phyloP scores from a whole-genome alignment of 2,888 invertebrate genomes.

The Epinotia ramella region DNA sequence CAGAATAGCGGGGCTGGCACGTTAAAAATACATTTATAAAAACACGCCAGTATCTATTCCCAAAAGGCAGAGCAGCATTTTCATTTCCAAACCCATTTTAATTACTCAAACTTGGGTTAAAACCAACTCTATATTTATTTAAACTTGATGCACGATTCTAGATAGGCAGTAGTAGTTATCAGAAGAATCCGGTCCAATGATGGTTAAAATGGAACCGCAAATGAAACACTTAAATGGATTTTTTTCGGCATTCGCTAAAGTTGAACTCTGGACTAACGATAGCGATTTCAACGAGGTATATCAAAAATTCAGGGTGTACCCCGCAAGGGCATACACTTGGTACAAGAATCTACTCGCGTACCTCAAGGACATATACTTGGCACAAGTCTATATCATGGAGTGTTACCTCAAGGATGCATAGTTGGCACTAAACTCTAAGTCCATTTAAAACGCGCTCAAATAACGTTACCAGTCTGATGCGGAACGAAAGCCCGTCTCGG shows the following conservation, averaged over 20 bases:
- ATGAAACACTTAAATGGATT: background rate
- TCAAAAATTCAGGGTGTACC: background rate
- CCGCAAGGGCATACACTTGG: background rate
- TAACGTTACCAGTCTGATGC: background rate
- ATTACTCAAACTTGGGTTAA: too few relatives aligned
- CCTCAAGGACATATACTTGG: background rate
- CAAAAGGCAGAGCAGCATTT: too few relatives aligned
- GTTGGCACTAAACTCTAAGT: constrained; percentile 1
- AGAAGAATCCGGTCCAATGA: background rate
- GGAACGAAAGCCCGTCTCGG: constrained; percentile 22
- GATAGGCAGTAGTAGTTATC: background rate
- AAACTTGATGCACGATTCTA: too few relatives aligned
- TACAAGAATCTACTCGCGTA: background rate
- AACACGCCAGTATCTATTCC: too few relatives aligned
- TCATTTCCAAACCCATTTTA: too few relatives aligned
- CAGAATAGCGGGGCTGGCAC: too few relatives aligned
- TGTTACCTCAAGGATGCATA: constrained; percentile 16
- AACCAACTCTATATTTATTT: too few relatives aligned
- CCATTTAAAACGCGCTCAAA: constrained; percentile 2
- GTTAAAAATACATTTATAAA: too few relatives aligned
- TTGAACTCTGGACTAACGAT: too few relatives aligned
- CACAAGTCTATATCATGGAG: background rate
- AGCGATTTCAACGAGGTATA: background rate
- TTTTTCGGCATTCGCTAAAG: too few relatives aligned
- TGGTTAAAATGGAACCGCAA: background rate